Base-by-base conservation (phyloP, 2,888 invertebrate genomes). In the Microplitis deprimator region DNA sequence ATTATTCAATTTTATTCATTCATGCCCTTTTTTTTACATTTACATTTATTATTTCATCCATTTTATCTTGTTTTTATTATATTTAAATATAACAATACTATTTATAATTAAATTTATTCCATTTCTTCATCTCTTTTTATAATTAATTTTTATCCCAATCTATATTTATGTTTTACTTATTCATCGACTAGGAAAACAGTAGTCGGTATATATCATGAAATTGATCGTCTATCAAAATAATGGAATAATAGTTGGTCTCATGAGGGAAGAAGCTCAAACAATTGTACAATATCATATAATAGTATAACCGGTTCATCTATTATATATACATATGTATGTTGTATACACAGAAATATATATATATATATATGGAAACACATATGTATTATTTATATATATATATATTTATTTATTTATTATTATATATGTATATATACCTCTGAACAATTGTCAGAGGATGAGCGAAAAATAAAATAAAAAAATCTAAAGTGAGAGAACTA, bases 61-160 rank as follows among this genome's bases (percentile, higher is more conserved):
- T 64, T 73, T 65, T 29, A 50, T 73, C 50, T 10, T 50, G 4
- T 13, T 50, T 50, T 50, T 50, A 50, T 50, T 50, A 13, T 50
- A 50, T 50, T 8, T 50, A 50, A 50, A 13, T 50, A 29, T 20
- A 20, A 29, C 3, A 2, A 4, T 29, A 29, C 29, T 29, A 29
- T 29, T 29, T 29, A 29, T 29, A 29, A 20, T 20, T 20, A 20
- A 20, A 20, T 20, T 20, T 2, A 20, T 20, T 1, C 20, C 20
- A 20, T 20, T 20, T 20, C 20, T 20, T 20, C 20, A 20, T 20
- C 20, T 20, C 20, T 20, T 20, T 20, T 20, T 20, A 1, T 20
- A 20, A 29, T 29, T 29, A 29, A 29, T 29, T 29, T 29, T 29
- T 4, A 29, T 29, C 4, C 29, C 29, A 29, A 29, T 29, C 4